These are phyloP conservation scores for Tiphia femorata DNA, from an alignment of 2,888 invertebrate genomes.

Conservation along the genomic window DNA sequence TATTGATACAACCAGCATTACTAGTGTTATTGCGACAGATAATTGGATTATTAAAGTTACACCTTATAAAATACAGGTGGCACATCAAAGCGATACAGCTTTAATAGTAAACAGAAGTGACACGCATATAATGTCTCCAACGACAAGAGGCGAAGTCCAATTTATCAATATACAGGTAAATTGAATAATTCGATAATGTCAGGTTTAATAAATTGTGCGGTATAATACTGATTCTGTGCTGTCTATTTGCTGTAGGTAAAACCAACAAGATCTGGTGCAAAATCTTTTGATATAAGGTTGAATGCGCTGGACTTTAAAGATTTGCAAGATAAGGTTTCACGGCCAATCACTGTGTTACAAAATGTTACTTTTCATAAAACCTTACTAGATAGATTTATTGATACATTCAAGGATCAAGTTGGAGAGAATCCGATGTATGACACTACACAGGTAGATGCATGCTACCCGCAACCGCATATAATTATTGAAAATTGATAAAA, in stretches of 20 bases:
- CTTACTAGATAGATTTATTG: constrained; percentile 86
- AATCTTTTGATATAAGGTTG: constrained; percentile 79
- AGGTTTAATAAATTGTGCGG: not conserved
- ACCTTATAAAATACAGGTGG: constrained; percentile 79
- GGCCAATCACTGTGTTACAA: constrained; percentile 77
- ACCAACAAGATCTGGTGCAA: constrained; percentile 73
- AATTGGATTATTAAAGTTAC: constrained; percentile 90
- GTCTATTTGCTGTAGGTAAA: constrained; percentile 69
- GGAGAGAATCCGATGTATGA: constrained; percentile 77
- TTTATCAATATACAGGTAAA: constrained; percentile 82
- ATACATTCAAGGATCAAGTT: constrained; percentile 84
- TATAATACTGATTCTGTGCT: constrained; percentile 38
- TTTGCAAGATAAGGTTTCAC: constrained; percentile 78
- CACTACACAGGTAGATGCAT: constrained; percentile 70
- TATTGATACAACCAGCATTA: constrained; percentile 77
- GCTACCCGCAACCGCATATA: too few relatives aligned
- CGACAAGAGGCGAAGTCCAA: constrained; percentile 80
- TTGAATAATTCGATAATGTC: not conserved
- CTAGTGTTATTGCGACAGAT: constrained; percentile 82
- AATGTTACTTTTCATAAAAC: constrained; percentile 82
- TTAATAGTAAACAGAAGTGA: constrained; percentile 83
- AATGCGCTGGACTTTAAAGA: constrained; percentile 85
- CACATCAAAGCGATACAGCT: constrained; percentile 84
- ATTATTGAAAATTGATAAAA: constrained; percentile 1
- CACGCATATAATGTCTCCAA: constrained; percentile 78